A percentile compares a stretch with the other conserved stretches of the same genome.
Evolutionary conservation across 2,113 vertebrate genomes (phyloP).

Genomic region (Carettochelys insculpta): DNA sequence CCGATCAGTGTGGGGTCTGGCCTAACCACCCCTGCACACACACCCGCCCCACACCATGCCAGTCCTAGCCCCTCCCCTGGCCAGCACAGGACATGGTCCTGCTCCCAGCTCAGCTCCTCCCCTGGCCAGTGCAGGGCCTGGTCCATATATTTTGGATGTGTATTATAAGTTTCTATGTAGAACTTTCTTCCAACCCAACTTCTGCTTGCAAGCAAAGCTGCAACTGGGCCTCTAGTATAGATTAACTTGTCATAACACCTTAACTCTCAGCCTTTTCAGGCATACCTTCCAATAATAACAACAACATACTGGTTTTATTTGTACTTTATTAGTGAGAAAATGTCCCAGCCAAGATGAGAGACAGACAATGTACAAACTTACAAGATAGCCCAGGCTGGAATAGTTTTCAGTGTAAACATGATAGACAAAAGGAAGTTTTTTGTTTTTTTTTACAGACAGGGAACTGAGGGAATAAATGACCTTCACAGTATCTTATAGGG

Average conservation of each 20-base stretch:
- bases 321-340: neutral
- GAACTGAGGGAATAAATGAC: constrained; percentile 26
- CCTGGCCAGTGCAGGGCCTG: no score
- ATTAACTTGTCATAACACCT: neutral
- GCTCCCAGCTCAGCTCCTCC: no score
- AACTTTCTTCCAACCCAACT: no score
- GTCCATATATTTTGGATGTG: no score
- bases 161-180: no score
- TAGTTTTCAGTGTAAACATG: constrained; percentile 33
- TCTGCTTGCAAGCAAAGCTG: no score
- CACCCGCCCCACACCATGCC: no score
- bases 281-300: neutral
- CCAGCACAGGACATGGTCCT: no score
- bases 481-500: constrained; percentile 50
- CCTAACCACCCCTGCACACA: no score
- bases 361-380: neutral
- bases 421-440: constrained; percentile 30
- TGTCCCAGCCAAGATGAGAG: neutral
- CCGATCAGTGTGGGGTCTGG: no score
- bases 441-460: constrained; percentile 6
- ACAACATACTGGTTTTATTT: neutral
- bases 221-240: no score
- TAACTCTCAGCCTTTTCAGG: neutral
- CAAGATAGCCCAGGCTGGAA: neutral
- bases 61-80: no score